Evolutionary conservation across 2,888 invertebrate genomes (phyloP), one percentile per base, ranked within the genome.

Genomic region (Crematogaster levior): DNA sequence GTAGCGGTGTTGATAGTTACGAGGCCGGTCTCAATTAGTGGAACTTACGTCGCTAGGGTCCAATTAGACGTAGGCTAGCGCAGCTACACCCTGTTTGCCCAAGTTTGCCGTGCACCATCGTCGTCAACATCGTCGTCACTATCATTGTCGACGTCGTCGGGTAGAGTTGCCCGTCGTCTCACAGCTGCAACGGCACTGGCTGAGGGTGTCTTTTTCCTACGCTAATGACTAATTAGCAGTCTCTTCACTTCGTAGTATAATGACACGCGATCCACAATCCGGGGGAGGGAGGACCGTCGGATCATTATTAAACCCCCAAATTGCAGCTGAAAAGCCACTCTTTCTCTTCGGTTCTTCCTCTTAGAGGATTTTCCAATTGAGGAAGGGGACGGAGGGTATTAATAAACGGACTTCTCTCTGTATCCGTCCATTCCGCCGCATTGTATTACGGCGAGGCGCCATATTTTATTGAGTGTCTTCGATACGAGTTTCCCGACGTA

Each of bases 141-240:
- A 21, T 37, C 83, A 63, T 34, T 30, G 58, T 18, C 79, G 40
- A n/a, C 61, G 58, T 43, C 66, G 34, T 82, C 85, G 83, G 89
- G 83, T 90, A 88, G 88, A 88, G 85, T 89, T 90, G 88, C 85
- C 82, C 84, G 88, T 88, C 85, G 88, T 89, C 86, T 89, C 84
- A 89, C 82, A 81, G 83, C 85, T 84, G 73, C 90, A 79, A 63
- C 81, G 73, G 68, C 82, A 83, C 73, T 87, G 82, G 84, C 90
- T 90, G 88, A 89, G 92, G 94, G 93, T 94, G 93, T 94, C 94
- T 94, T 94, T 94, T 94, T 93, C 93, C 93, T 91, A 91, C 92
- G 92, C 94, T 94, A 94, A 94, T 94, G 94, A 94, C 93, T 94
- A 94, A 94, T 94, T 94, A 94, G 94, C 94, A 93, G 91, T 90